Evolutionary conservation across 2,113 vertebrate species (phyloP).

Genomic region (Gavia stellata): DNA sequence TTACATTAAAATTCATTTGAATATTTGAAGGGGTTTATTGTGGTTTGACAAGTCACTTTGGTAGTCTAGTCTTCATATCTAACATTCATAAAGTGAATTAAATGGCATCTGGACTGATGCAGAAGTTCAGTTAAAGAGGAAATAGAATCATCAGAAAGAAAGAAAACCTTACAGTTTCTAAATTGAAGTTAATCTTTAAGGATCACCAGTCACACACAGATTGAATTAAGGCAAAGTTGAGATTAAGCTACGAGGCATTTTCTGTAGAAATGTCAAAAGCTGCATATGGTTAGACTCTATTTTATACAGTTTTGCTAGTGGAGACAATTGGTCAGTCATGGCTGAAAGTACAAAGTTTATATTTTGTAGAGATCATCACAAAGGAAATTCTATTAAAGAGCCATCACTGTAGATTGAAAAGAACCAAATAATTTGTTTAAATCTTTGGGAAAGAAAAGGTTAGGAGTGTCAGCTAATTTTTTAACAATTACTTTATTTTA

Average conservation of each 20-base stretch:
- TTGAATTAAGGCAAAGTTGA: not conserved
- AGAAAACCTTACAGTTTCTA: not conserved
- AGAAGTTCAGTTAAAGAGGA: conserved; percentile 22
- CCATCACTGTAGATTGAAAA: not conserved
- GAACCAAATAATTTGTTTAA: not conserved
- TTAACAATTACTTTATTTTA: conserved; percentile 2
- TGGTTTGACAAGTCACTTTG: conserved; percentile 2
- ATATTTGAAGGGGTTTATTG: not conserved
- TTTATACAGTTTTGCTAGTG: not conserved
- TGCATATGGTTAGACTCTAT: not conserved
- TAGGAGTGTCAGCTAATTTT: not conserved
- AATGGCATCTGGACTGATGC: not conserved
- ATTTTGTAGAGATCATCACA: not conserved
- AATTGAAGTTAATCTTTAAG: not conserved
- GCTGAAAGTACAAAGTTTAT: not conserved
- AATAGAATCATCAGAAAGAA: not conserved
- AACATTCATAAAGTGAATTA: conserved; percentile 6
- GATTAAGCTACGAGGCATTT: not conserved
- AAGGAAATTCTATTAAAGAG: not conserved
- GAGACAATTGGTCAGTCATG: not conserved
- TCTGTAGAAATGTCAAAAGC: not conserved
- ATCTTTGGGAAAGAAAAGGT: not conserved
- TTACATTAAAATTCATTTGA: not conserved
- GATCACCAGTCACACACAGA: not conserved
- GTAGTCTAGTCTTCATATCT: conserved; percentile 10